Evolutionary conservation across 2,113 vertebrate species (phyloP).

Genomic region (Alexandromys fortis): DNA sequence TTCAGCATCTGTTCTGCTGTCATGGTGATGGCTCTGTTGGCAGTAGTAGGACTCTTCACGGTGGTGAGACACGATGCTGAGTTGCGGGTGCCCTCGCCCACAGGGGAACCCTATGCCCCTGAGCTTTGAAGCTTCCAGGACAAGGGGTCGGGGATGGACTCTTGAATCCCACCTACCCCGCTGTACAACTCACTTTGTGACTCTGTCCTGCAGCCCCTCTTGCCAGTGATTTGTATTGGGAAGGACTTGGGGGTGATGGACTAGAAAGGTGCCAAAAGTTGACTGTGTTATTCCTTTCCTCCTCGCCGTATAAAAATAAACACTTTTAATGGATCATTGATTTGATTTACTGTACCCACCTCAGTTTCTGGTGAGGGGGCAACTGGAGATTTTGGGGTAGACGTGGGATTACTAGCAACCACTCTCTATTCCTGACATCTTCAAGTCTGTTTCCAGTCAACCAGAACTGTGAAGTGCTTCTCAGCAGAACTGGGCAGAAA

Average conservation of each 20-base stretch:
- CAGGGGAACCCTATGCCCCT: conserved; percentile 74
- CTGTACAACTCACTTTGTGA: conserved; percentile 9
- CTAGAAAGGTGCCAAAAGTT: conserved; percentile 67
- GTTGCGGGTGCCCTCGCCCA: conserved; percentile 83
- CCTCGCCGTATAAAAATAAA: conserved; percentile 75
- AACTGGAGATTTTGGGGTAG: conserved; percentile 12
- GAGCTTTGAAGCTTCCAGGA: conserved; percentile 74
- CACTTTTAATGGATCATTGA: conserved; percentile 24
- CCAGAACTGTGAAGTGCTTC: background rate
- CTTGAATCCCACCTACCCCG: conserved; percentile 32
- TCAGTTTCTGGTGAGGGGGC: conserved; percentile 18
- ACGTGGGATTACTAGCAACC: background rate
- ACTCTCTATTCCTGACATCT: background rate
- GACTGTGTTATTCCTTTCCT: conserved; percentile 40
- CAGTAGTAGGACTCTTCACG: conserved; percentile 92
- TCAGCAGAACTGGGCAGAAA: background rate
- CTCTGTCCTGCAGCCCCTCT: conserved; percentile 1
- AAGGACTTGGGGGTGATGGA: conserved; percentile 36
- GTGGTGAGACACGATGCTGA: conserved; percentile 91
- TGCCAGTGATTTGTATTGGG: conserved; percentile 62
- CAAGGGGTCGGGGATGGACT: conserved; percentile 28
- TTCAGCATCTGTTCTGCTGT: conserved; percentile 91
- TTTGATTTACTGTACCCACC: conserved; percentile 27
- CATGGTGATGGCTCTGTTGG: conserved; percentile 93
- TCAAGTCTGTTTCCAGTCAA: background rate